Conservation (phyloP, 2,797 vertebrate genomes). For the Phoxinus dragarum region DNA sequence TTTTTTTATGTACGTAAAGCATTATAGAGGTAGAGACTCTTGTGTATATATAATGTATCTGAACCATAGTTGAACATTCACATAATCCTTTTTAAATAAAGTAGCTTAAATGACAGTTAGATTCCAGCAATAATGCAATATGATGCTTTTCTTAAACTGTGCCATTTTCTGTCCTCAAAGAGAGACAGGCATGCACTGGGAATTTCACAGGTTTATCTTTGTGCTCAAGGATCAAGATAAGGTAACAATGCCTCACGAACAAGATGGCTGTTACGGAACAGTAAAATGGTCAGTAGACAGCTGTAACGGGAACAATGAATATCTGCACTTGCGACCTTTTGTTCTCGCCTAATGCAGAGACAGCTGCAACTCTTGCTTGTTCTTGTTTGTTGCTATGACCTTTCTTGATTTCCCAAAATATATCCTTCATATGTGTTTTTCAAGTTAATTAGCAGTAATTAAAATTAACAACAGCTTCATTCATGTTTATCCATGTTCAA, state of each 20-base stretch:
- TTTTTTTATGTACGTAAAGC: background rate
- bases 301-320: constrained; percentile 35
- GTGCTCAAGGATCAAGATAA: constrained; percentile 58
- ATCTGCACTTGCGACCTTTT: constrained; percentile 25
- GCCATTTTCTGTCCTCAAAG: constrained; percentile 61
- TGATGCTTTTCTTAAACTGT: constrained; percentile 24
- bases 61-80: background rate
- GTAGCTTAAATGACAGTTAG: background rate
- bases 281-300: constrained; percentile 32
- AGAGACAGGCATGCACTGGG: constrained; percentile 46
- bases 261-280: constrained; percentile 36
- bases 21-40: background rate
- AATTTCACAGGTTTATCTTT: constrained; percentile 66
- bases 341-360: background rate
- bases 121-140: background rate
- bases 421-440: background rate
- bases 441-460: background rate
- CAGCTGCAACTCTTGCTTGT: constrained; percentile 34
- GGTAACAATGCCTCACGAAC: constrained; percentile 51
- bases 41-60: background rate
- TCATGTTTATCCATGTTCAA: background rate
- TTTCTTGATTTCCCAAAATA: background rate
- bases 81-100: background rate
- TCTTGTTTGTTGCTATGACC: constrained; percentile 14
- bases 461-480: background rate